Percentiles rank a stretch among this genome's conserved stretches.
Evolutionary conservation across 2,888 invertebrate genomes (phyloP).

Genomic region (Aspidiotus destructor): DNA sequence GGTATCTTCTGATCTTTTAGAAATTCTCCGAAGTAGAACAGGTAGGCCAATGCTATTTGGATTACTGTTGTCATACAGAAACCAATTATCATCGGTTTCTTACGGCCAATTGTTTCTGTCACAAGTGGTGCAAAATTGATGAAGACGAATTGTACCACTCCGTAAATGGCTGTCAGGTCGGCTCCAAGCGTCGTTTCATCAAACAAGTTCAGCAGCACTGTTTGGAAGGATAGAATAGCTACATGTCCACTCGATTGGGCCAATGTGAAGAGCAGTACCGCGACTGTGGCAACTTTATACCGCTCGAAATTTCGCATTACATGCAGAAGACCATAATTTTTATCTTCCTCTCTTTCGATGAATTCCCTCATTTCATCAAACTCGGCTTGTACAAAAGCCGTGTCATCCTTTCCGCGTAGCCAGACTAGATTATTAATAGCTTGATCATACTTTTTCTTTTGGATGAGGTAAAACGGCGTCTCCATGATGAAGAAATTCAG

Average conservation of each 20-base stretch:
- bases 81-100: constrained; percentile 28
- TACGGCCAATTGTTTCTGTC: constrained; percentile 36
- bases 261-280: no score
- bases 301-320: no score
- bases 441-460: not conserved
- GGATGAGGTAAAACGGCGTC: constrained; percentile 1
- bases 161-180: no score
- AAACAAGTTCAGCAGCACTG: no score
- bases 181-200: no score
- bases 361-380: constrained; percentile 6
- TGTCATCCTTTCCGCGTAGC: not conserved
- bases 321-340: not conserved
- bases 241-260: no score
- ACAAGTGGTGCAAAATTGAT: constrained; percentile 8
- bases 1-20: not conserved
- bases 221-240: no score
- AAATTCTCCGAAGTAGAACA: not conserved
- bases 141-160: no score
- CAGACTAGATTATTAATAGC: constrained; percentile 14
- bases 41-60: not conserved
- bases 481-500: constrained; percentile 1
- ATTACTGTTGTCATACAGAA: not conserved
- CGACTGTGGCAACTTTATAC: no score
- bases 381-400: constrained; percentile 3
- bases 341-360: constrained; percentile 3